These are phyloP conservation scores for Ranitomeya variabilis DNA, from an alignment of 2,113 vertebrate species.

Conservation along the genomic window DNA sequence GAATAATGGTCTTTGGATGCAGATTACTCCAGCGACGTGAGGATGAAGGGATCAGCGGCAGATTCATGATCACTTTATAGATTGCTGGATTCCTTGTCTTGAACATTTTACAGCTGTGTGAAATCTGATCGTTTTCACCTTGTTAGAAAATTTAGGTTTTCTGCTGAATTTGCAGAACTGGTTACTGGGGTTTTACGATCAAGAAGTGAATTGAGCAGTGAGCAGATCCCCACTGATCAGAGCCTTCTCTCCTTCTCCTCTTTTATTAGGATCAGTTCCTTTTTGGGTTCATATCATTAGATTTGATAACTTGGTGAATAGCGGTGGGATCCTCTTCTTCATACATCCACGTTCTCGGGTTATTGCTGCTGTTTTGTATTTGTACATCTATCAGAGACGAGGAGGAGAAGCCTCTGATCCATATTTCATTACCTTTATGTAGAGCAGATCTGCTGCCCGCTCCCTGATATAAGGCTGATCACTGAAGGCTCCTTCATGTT, in stretches of 20 bases:
- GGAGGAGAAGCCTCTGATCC: background rate
- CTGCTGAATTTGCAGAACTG: background rate
- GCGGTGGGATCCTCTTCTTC: background rate
- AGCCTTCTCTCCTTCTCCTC: no score
- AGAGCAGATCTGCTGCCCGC: background rate
- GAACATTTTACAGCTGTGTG: background rate
- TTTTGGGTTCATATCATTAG: background rate
- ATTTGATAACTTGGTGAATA: background rate
- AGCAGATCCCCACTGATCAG: no score
- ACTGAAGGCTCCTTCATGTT: background rate
- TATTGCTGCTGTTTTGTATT: background rate
- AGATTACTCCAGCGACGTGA: background rate
- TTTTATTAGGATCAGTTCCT: no score
- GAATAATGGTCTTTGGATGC: background rate
- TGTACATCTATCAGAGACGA: background rate
- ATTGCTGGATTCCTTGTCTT: background rate
- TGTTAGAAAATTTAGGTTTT: background rate
- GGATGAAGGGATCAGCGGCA: background rate
- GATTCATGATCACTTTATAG: background rate
- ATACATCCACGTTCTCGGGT: background rate
- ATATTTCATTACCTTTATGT: slow-evolving; percentile 37
- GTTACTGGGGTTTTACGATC: no score
- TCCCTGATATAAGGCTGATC: background rate
- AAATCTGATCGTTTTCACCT: background rate
- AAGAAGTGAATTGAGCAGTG: no score